Base-by-base conservation (phyloP, 1,140 invertebrate genomes). In the Brachystomella parvula region DNA sequence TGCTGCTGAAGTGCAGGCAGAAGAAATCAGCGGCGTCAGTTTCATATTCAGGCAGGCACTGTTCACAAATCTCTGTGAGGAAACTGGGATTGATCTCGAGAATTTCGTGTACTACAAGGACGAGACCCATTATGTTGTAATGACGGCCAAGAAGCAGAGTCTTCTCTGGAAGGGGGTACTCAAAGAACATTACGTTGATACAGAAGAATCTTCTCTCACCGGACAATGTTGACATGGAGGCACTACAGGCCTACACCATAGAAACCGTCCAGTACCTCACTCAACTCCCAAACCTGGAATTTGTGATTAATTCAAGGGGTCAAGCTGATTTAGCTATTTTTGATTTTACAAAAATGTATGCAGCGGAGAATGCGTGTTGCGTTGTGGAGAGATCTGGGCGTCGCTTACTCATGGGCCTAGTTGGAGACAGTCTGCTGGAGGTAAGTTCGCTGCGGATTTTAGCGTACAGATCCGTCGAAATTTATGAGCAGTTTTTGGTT, bases 311-410 rank as follows among this genome's bases (percentile, higher is more conserved):
- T 75, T 79, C 81, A 65, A 79, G 79, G 65, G 79, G 81, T 17
- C 76, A 82, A 69, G 78, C 81, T 21, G 84, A 85, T 76, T 78
- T 84, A 1, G 81, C 83, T 47, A 81, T 86, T 76, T 85, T 85
- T 76, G 84, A 85, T 75, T 85, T 85, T 74, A 86, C 84, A 0
- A 80, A 81, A 3, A 79, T 86, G 75, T 85, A 81, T 76, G 77
- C 79, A 56, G 81, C 84, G 2, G 78, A 82, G 66, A 82, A 83
- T 76, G 78, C 84, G 2, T 80, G 75, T 47, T 70, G 81, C 39
- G 77, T 83, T 2, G 68, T 68, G 2, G 76, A 82, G 68, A 76
- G 78, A 49, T 73, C 78, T 35, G 78, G 77, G 2, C 75, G 80
- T 59, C 76, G 74, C 57, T 73, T 84, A 3, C 65, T 84, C 1